Percentiles rank a stretch among this genome's conserved stretches.
Conservation (phyloP, 1,140 invertebrate species). For the Helicoverpa zea region DNA sequence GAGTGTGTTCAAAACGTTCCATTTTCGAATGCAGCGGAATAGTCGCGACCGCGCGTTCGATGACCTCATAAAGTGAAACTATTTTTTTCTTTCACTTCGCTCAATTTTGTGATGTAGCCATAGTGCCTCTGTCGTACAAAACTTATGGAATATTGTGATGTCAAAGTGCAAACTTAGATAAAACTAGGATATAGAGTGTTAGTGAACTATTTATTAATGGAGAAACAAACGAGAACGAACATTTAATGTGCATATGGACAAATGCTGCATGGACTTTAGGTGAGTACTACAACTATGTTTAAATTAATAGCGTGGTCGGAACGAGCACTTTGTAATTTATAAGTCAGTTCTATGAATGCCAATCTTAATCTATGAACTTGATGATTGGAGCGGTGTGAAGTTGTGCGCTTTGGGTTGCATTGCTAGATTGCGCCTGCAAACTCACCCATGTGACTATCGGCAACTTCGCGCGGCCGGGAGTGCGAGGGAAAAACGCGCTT, state of each 20-base stretch:
- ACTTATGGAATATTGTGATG: slow-evolving; percentile 75
- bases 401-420: slow-evolving; percentile 69
- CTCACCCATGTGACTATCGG: slow-evolving; percentile 60
- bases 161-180: slow-evolving; percentile 80
- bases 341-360: slow-evolving; percentile 66
- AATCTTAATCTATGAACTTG: slow-evolving; percentile 86
- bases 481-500: slow-evolving; percentile 64
- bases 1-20: slow-evolving; percentile 63
- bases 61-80: slow-evolving; percentile 70
- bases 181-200: slow-evolving; percentile 67
- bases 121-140: slow-evolving; percentile 80
- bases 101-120: slow-evolving; percentile 83
- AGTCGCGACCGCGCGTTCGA: slow-evolving; percentile 62
- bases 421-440: slow-evolving; percentile 74
- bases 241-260: slow-evolving; percentile 73
- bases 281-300: slow-evolving; percentile 58
- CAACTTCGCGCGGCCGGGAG: slow-evolving; percentile 57
- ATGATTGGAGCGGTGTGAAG: slow-evolving; percentile 79
- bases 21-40: slow-evolving; percentile 65
- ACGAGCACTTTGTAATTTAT: slow-evolving; percentile 47
- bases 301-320: slow-evolving; percentile 21
- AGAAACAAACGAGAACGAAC: slow-evolving; percentile 48
- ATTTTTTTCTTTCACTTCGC: slow-evolving; percentile 71
- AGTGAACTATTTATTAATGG: slow-evolving; percentile 65
- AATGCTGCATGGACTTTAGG: slow-evolving; percentile 68